Evolutionary conservation across 2,113 vertebrate species (phyloP), one percentile per base, ranked within the genome.

Genomic region (Octodon degus): DNA sequence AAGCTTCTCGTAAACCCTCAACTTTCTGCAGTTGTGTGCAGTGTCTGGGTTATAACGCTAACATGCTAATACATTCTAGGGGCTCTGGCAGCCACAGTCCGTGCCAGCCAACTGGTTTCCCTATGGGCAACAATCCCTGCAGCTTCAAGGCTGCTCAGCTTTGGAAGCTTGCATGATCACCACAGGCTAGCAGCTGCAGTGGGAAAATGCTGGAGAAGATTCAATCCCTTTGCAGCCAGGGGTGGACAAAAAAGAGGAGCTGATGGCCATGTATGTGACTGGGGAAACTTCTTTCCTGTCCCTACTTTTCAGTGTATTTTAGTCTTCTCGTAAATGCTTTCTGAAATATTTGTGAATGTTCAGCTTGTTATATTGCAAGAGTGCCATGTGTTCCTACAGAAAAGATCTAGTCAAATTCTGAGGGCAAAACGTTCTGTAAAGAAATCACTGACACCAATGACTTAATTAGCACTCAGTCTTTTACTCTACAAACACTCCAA

Each of bases 151-250:
- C 20, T 58, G 1, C 32, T 16, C 76, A 91, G 50, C 85, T 94
- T 84, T 92, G 91, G 68, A 97, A 93, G 89, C 67, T 90, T 80
- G 5, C 34, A 86, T 27, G 82, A n/a, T 96, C 63, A 79, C 94
- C 76, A 25, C 22, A 68, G 94, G 53, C 32, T 0, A 91, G 90
- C 91, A 97, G 89, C 93, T 97, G 79, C 91, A 91, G 60, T 67
- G 60, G 79, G 17, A 95, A 50, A 22, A 93, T 2, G n/a, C 27
- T 90, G 90, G 40, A 96, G 76, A 91, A 24, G 34, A 84, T 5
- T 86, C n/a, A 93, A 14, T 83, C 25, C n/a, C 32, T 92, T 89
- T 62, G 55, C 11, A 96, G 34, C 5, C 20, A 40, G n/a, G 60
- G 85, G 68, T 47, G 70, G 9, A 74, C 0, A 22, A 22, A 76